Evolutionary conservation across 2,888 invertebrate genomes (phyloP), one percentile per base, ranked within the genome.

Genomic region (Neoitamus cyanurus): DNA sequence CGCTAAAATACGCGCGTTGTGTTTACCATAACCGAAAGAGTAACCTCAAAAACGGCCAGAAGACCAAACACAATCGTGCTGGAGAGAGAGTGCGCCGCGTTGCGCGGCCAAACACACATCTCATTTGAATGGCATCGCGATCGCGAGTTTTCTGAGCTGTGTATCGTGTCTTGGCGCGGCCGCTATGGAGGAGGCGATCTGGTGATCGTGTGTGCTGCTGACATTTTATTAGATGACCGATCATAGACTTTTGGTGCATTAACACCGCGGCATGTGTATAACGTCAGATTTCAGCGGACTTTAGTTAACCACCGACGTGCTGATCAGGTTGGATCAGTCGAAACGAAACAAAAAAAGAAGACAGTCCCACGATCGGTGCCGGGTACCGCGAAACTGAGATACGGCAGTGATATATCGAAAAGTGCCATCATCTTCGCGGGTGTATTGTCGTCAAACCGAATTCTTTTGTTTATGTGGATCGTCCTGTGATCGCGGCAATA

Each of bases 151-250:
- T 31, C 36, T 36, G 34, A 58, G 58, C 34, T 2, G 36, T n/a
- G 36, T 73, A 15, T 37, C 25, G 70, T 70, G 13, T 20, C 7
- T 58, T 58, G 3, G 34, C 72, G 42, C 42, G 30, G 20, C 11
- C 75, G 28, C 25, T 11, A 28, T 30, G 30, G 28, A 25, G 69
- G 69, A 69, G 69, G 28, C 30, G 69, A 69, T 69, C 69, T 77
- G 77, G 42, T 77, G 77, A 77, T 77, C 77, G 20, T 30, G 30
- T 42, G 77, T 78, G 80, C 31, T 58, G 80, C 68, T 80, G 68
- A 80, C 77, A 77, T 77, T 77, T 77, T 77, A 77, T 77, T 77
- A 77, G 30, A 77, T 77, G 77, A 77, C 80, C 80, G 68, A 58
- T 36, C 28, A 36, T 42, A 42, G 42, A 34, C 20, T 68, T 80